Evolutionary conservation across 2,888 invertebrate genomes (phyloP).

Genomic region (Myathropa florea): DNA sequence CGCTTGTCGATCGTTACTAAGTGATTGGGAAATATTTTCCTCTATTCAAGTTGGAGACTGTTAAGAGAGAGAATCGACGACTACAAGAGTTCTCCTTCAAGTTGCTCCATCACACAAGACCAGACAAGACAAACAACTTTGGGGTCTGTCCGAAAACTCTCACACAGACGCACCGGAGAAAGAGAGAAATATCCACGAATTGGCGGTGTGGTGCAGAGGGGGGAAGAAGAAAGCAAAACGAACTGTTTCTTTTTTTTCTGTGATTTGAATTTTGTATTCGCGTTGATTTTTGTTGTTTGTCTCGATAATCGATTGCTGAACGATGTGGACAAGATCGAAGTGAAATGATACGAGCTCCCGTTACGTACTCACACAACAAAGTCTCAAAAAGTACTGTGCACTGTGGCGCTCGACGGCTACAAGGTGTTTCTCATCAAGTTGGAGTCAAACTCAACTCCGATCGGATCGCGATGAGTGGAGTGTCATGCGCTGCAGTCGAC

Average conservation of each 20-base stretch:
- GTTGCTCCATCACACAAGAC: conserved; percentile 26
- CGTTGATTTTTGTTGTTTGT: conserved; percentile 15
- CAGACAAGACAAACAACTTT: conserved; percentile 54
- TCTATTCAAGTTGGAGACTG: conserved; percentile 34
- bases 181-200: conserved; percentile 19
- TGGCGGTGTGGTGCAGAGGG: background rate
- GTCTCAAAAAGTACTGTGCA: conserved; percentile 56
- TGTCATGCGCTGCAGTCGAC: background rate
- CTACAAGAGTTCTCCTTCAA: conserved; percentile 25
- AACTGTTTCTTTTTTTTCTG: conserved; percentile 48
- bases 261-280: conserved; percentile 1
- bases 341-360: conserved; percentile 1
- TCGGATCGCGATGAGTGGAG: conserved; percentile 19
- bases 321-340: background rate
- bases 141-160: conserved; percentile 7
- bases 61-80: conserved; percentile 48
- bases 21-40: conserved; percentile 53
- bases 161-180: background rate
- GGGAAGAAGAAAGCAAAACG: conserved; percentile 33
- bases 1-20: conserved; percentile 61
- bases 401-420: background rate
- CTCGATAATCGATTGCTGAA: conserved; percentile 10
- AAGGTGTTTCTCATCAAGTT: conserved; percentile 1
- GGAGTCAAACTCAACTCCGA: background rate
- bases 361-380: conserved; percentile 43